Conservation (phyloP, 2,797 vertebrate species). For the Emydoidea blandingii region DNA sequence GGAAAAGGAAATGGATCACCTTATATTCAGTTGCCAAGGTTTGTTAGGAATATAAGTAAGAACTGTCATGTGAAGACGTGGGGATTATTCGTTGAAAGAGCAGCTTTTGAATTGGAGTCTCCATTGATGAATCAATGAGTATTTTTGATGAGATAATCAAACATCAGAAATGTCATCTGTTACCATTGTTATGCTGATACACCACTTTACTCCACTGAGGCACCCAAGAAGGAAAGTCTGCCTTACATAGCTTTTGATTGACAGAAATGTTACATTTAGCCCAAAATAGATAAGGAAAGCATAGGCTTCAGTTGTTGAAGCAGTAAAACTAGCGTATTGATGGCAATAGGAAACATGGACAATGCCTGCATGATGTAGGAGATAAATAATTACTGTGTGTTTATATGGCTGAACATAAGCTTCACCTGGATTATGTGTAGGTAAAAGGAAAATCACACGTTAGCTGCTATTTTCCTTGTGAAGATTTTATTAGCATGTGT, state of each 20-base stretch:
- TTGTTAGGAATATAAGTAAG: background rate
- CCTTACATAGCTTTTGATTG: background rate
- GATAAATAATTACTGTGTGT: background rate
- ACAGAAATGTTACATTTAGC: background rate
- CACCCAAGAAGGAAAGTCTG: background rate
- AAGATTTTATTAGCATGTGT: background rate
- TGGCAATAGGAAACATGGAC: background rate
- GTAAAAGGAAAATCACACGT: background rate
- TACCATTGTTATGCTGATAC: background rate
- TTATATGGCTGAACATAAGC: background rate
- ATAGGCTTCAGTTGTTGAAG: background rate
- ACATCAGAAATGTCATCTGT: background rate
- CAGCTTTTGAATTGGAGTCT: background rate
- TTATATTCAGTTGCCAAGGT: slow-evolving; percentile 7
- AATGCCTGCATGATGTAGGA: background rate
- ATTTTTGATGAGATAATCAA: background rate
- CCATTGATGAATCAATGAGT: background rate
- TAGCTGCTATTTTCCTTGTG: background rate
- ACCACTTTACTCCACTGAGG: background rate
- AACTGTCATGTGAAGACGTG: background rate
- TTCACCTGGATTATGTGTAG: background rate
- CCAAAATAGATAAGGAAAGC: background rate
- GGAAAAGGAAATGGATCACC: background rate
- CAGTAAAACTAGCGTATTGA: background rate
- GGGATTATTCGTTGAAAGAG: background rate